Conservation (phyloP, 2,888 invertebrate genomes). For the Cheilosia vernalis region DNA sequence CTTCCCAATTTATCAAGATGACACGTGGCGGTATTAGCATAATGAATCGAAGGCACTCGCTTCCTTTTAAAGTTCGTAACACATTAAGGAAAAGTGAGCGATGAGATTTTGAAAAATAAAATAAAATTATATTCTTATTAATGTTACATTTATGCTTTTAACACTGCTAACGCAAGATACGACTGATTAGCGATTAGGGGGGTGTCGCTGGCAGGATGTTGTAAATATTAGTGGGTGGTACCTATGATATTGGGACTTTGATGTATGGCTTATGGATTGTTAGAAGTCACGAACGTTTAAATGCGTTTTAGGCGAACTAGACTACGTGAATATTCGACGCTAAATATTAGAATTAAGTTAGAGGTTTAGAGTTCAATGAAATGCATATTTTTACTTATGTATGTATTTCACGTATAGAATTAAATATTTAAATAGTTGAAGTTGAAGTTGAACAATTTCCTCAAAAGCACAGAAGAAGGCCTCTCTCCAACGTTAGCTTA, state of each 20-base stretch:
- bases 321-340: too few species aligned
- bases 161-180: neutral
- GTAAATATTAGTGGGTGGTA: slow-evolving; percentile 29
- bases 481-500: too few species aligned
- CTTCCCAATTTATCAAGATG: slow-evolving; percentile 78
- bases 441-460: too few species aligned
- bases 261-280: too few species aligned
- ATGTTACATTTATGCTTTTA: slow-evolving; percentile 26
- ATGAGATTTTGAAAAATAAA: slow-evolving; percentile 58
- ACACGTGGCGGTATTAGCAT: slow-evolving; percentile 77
- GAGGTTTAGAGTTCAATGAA: too few species aligned
- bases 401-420: too few species aligned
- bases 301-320: too few species aligned
- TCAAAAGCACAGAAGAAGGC: too few species aligned
- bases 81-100: slow-evolving; percentile 64
- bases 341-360: too few species aligned
- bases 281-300: too few species aligned
- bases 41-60: slow-evolving; percentile 77
- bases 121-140: slow-evolving; percentile 29
- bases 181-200: slow-evolving; percentile 40
- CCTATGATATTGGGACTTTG: neutral
- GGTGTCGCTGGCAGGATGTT: slow-evolving; percentile 17
- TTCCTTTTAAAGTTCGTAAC: slow-evolving; percentile 68
- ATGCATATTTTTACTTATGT: too few species aligned
- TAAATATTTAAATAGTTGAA: too few species aligned